Conservation (phyloP, 2,888 invertebrate species). For the Drosophila anceps region DNA sequence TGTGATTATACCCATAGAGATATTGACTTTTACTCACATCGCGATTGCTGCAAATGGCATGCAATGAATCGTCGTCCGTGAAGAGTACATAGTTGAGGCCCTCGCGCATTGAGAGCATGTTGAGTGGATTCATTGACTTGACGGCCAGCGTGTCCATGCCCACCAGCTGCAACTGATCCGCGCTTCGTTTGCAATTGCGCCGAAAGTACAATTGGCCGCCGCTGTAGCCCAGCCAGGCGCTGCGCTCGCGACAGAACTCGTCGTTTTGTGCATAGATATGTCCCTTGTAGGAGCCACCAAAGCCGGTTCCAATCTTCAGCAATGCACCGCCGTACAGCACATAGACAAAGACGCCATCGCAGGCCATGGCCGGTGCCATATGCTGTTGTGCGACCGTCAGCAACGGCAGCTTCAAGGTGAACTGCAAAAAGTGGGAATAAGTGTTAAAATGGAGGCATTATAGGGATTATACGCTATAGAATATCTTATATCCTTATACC, state of each 20-base stretch:
- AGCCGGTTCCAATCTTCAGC: conserved; percentile 97
- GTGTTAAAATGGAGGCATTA: neutral
- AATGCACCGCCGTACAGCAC: conserved; percentile 93
- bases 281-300: conserved; percentile 96
- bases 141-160: conserved; percentile 86
- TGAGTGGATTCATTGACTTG: conserved; percentile 85
- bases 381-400: conserved; percentile 26
- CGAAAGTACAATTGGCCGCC: conserved; percentile 93
- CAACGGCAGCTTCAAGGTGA: conserved; percentile 74
- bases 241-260: conserved; percentile 92
- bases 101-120: conserved; percentile 82
- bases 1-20: neutral
- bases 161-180: conserved; percentile 85
- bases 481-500: neutral
- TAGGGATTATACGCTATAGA: neutral
- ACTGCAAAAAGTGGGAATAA: conserved; percentile 56
- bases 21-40: conserved; percentile 87
- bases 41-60: conserved; percentile 91
- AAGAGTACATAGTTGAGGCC: conserved; percentile 86
- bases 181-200: conserved; percentile 86
- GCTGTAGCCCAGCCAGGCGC: conserved; percentile 94
- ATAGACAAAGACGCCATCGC: conserved; percentile 96
- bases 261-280: conserved; percentile 94
- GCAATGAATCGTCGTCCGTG: conserved; percentile 92
- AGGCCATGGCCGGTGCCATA: conserved; percentile 88